These are phyloP conservation scores for Sardinella longiceps DNA, from an alignment of 2,797 vertebrate species.

Conservation along the genomic window DNA sequence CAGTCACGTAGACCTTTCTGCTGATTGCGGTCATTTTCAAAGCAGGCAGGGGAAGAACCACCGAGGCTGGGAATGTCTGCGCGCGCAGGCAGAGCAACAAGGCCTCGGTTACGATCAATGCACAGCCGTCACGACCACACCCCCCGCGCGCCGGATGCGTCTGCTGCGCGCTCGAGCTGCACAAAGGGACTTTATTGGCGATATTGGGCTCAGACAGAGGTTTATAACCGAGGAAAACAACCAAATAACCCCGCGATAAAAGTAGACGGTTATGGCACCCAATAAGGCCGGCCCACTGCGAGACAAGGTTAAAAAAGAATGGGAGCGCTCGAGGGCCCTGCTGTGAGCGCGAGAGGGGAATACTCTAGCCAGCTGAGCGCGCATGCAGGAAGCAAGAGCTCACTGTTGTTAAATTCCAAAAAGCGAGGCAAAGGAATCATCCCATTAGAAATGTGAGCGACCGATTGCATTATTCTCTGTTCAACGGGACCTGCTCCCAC, in stretches of 20 bases:
- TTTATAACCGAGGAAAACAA: conserved; percentile 81
- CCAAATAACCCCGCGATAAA: conserved; percentile 79
- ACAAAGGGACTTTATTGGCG: conserved; percentile 82
- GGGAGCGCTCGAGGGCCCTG: not conserved
- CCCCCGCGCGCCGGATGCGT: conserved; percentile 71
- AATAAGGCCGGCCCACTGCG: conserved; percentile 67
- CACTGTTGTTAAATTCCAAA: not conserved
- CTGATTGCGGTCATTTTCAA: conserved; percentile 16
- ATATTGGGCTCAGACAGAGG: conserved; percentile 78
- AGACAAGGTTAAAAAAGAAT: conserved; percentile 63
- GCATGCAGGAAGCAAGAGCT: not conserved
- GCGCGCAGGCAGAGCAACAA: conserved; percentile 75
- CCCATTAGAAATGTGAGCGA: not conserved
- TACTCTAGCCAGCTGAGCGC: not conserved
- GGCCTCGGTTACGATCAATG: conserved; percentile 99
- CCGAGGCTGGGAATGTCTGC: conserved; percentile 44
- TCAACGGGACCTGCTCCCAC: not conserved
- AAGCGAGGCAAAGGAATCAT: not conserved
- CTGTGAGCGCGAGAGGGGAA: not conserved
- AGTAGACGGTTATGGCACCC: conserved; percentile 72
- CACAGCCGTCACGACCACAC: conserved; percentile 73
- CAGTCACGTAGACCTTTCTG: not conserved
- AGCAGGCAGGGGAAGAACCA: conserved; percentile 33
- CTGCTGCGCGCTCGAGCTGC: conserved; percentile 69
- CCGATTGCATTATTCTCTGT: not conserved